phyloP scores from a whole-genome alignment of 2,888 invertebrate genomes.

The Rotaria magnacalcarata region DNA sequence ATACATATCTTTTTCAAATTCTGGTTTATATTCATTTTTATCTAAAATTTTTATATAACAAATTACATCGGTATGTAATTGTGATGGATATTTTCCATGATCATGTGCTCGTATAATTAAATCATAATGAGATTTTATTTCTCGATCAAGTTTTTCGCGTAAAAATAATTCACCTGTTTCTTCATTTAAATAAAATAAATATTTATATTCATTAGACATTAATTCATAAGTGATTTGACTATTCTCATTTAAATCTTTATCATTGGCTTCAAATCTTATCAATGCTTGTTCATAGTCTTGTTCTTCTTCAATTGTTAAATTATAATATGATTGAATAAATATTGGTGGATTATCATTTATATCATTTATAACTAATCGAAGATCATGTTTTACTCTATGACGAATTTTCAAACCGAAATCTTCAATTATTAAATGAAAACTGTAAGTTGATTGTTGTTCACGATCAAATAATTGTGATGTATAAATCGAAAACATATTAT shows the following conservation, averaged over 20 bases:
- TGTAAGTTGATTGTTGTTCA: background rate
- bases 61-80: background rate
- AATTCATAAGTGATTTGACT: background rate
- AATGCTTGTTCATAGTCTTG: background rate
- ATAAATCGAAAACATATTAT: constrained; percentile 31
- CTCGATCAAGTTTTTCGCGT: background rate
- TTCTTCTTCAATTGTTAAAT: background rate
- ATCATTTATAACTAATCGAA: background rate
- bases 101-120: background rate
- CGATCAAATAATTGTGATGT: constrained; percentile 8
- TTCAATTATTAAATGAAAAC: constrained; percentile 1
- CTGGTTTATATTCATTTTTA: constrained; percentile 8
- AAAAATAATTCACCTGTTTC: background rate
- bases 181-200: background rate
- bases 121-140: background rate
- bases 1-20: background rate
- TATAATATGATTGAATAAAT: background rate
- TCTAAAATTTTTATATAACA: background rate
- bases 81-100: constrained; percentile 15
- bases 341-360: background rate
- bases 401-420: constrained; percentile 3
- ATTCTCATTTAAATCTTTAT: background rate
- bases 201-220: background rate
- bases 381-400: background rate
- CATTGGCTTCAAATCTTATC: background rate